These are phyloP conservation scores for Botia almorhae DNA, from an alignment of 2,797 vertebrate species.

Conservation along the genomic window DNA sequence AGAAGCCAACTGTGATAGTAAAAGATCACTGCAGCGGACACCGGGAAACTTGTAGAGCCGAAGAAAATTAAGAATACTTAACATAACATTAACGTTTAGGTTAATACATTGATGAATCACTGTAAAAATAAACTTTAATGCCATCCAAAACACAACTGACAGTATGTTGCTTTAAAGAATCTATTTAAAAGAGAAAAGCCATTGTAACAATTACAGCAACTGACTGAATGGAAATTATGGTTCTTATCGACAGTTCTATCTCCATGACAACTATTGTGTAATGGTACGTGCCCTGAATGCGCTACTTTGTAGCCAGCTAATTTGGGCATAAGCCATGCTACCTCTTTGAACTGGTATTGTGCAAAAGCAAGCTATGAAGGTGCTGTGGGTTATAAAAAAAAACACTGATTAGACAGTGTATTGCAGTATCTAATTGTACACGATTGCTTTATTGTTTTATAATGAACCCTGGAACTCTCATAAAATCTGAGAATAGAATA, in stretches of 20 bases:
- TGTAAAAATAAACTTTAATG: neutral
- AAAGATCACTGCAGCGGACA: neutral
- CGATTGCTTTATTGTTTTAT: constrained; percentile 17
- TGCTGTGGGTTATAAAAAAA: constrained; percentile 28
- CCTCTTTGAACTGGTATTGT: constrained; percentile 5
- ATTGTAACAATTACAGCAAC: constrained; percentile 6
- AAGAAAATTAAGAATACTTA: neutral
- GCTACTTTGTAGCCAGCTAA: neutral
- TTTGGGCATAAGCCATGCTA: neutral
- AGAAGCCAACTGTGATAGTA: neutral
- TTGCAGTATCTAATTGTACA: neutral
- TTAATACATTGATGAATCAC: neutral
- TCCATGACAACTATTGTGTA: constrained; percentile 14
- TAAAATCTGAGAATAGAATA: neutral
- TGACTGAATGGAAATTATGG: neutral
- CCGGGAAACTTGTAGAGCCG: no score
- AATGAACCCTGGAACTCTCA: neutral
- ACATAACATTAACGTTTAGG: neutral
- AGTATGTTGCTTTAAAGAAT: neutral
- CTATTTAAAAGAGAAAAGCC: neutral
- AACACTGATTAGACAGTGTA: constrained; percentile 5
- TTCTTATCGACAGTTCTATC: constrained; percentile 2
- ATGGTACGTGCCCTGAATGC: constrained; percentile 11
- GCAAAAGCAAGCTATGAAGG: neutral
- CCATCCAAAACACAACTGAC: neutral